Base-by-base conservation (phyloP, 2,113 vertebrate species). In the Passer montanus region DNA sequence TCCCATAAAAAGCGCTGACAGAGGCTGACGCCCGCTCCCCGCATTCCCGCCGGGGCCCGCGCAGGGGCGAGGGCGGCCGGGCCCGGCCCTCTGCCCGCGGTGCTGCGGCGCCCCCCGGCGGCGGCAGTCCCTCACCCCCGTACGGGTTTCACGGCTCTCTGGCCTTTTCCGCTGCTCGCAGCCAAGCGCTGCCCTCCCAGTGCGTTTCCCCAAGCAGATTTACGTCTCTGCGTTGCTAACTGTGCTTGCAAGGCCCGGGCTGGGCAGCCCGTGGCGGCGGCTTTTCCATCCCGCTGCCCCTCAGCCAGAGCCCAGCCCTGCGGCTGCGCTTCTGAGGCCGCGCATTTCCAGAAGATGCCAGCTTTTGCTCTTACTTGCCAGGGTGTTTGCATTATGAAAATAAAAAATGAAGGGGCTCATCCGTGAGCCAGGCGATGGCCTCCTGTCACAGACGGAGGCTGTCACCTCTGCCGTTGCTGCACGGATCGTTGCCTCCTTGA, bases 111-210 rank as follows among this genome's bases (percentile, higher is more conserved):
- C 91, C 80, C 87, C 73, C 91, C 3, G 35, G 83, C 52, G 94
- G 90, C 21, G 47, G 20, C 21, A 20, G 13, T 18, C 13, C 5
- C 31, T 39, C 43, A 2, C 4, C n/a, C 3, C 23, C 0, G 4
- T 3, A 13, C 2, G 3, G 0, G 0, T 15, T 5, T 15, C 30
- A 3, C 27, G 13, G 21, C 8, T 30, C 41, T 22, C 10, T 6
- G 9, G 10, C 9, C 12, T 50, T 27, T 47, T 3, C 31, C 16
- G 3, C 64, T 28, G 20, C 12, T n/a, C 31, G 44, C 44, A 13
- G 62, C 13, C 7, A 10, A 19, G n/a, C 3, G 5, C 39, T 72
- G 52, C 20, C 31, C n/a, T 14, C 23, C 23, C 17, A 35, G 20
- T 13, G 15, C 19, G 17, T 5, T 12, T 56, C 24, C 22, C 11